These are phyloP conservation scores for Amphiprion percula DNA, from an alignment of 2,113 vertebrate genomes.

Conservation along the genomic window DNA sequence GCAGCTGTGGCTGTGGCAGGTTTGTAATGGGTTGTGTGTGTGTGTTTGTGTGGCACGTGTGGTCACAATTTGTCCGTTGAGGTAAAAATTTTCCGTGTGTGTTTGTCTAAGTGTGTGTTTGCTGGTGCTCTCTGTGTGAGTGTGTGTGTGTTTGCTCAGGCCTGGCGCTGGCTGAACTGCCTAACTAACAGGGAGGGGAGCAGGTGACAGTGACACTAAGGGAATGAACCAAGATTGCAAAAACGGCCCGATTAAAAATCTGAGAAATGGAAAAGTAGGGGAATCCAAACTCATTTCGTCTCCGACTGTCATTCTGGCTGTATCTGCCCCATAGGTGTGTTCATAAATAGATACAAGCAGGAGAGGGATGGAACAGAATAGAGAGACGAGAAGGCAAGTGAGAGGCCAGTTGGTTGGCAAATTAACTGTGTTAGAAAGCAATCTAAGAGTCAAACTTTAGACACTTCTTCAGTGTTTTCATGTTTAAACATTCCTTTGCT, in stretches of 20 bases:
- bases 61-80: slow-evolving; percentile 74
- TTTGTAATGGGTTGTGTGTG: slow-evolving; percentile 77
- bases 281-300: slow-evolving; percentile 83
- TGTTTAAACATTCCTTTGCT: slow-evolving; percentile 13
- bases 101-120: slow-evolving; percentile 52
- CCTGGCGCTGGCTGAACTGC: slow-evolving; percentile 75
- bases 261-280: slow-evolving; percentile 75
- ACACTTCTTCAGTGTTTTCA: slow-evolving; percentile 43
- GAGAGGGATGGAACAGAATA: slow-evolving; percentile 44
- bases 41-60: slow-evolving; percentile 54
- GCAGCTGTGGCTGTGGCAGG: slow-evolving; percentile 86
- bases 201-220: slow-evolving; percentile 84
- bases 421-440: slow-evolving; percentile 68
- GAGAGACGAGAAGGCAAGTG: slow-evolving; percentile 42
- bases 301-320: slow-evolving; percentile 75
- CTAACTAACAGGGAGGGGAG: slow-evolving; percentile 79
- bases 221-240: slow-evolving; percentile 85
- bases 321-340: slow-evolving; percentile 77
- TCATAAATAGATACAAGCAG: slow-evolving; percentile 67
- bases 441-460: slow-evolving; percentile 59
- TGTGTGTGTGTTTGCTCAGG: slow-evolving; percentile 39
- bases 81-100: slow-evolving; percentile 59
- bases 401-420: slow-evolving; percentile 76
- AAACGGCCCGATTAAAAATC: slow-evolving; percentile 82
- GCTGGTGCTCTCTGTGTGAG: slow-evolving; percentile 30